These are phyloP conservation scores for Acanthopagrus latus DNA, from an alignment of 2,797 vertebrate species.

Conservation along the genomic window DNA sequence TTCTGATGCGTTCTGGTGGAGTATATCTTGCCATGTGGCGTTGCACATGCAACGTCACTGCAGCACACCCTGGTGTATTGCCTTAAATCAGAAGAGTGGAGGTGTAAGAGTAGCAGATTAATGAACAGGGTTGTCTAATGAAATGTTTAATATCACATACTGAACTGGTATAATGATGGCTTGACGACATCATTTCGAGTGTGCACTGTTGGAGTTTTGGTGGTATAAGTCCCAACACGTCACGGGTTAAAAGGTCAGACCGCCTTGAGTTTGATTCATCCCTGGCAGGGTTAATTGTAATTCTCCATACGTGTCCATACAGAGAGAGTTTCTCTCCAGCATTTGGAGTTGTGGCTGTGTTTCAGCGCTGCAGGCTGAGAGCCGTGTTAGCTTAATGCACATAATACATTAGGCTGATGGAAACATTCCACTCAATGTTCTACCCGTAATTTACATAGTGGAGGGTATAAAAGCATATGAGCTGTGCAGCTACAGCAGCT, in stretches of 20 bases:
- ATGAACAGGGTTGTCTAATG: neutral
- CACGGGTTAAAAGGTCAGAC: neutral
- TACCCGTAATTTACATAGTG: slow-evolving; percentile 64
- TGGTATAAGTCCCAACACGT: slow-evolving; percentile 2
- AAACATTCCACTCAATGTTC: slow-evolving; percentile 65
- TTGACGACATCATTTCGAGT: neutral
- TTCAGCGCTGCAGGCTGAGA: slow-evolving; percentile 27
- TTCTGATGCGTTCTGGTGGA: no score
- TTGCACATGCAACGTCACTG: no score
- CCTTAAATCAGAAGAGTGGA: neutral
- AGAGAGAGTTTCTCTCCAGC: slow-evolving; percentile 1
- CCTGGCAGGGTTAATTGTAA: neutral
- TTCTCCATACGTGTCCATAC: slow-evolving; percentile 9
- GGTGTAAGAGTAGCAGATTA: neutral
- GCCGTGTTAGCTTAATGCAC: slow-evolving; percentile 62
- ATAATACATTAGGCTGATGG: slow-evolving; percentile 63
- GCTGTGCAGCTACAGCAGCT: slow-evolving; percentile 23
- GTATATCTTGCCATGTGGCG: no score
- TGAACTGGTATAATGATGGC: neutral
- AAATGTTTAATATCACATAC: neutral
- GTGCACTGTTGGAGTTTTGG: neutral
- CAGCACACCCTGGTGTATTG: neutral
- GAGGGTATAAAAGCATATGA: slow-evolving; percentile 54
- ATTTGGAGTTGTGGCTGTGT: slow-evolving; percentile 13
- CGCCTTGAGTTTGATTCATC: neutral